Evolutionary conservation across 2,113 vertebrate species (phyloP), one percentile per base, ranked within the genome.

Genomic region (Phocoena phocoena): DNA sequence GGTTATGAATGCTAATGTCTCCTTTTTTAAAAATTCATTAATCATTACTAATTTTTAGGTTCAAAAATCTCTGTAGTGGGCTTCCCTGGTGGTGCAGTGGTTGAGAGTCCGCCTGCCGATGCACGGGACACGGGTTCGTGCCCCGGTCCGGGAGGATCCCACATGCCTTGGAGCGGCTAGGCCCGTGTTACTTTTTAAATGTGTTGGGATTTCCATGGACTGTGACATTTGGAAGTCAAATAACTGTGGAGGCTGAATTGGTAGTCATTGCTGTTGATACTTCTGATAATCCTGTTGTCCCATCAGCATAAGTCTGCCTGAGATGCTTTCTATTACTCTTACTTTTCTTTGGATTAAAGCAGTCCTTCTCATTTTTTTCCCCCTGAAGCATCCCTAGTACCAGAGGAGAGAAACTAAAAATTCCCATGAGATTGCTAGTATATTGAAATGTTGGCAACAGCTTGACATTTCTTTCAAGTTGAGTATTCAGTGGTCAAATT

Each of bases 381-480:
- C 4, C 21, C n/a, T 11, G n/a, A 83, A 74, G 31, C 23, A 44
- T 67, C 6, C 26, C 21, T 65, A 31, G n/a, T 55, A 36, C 41
- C 50, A 60, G 50, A 65, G 41, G 9, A 84, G 28, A 58, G 70
- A 79, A 93, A 28, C 21, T 92, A 20, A 13, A 8, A 5, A 36
- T 25, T 53, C 67, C 38, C 21, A 20, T 3, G 20, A 62, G 25
- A 83, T 91, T 14, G 2, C 62, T 58, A 25, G 11, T 38, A 11
- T 73, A 58, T 50, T 8, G 26, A 79, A 71, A 62, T 53, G 7
- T 47, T 3, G 14, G 55, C 36, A 74, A 50, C 28, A 38, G 60
- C 86, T 89, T 86, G 77, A 91, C 55, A 17, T 91, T 93, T 86
- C 88, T 96, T 83, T 93, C 76, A 88, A 95, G 21, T 38, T 93